phyloP scores from a whole-genome alignment of 2,113 vertebrate genomes.

The Peromyscus maniculatus region DNA sequence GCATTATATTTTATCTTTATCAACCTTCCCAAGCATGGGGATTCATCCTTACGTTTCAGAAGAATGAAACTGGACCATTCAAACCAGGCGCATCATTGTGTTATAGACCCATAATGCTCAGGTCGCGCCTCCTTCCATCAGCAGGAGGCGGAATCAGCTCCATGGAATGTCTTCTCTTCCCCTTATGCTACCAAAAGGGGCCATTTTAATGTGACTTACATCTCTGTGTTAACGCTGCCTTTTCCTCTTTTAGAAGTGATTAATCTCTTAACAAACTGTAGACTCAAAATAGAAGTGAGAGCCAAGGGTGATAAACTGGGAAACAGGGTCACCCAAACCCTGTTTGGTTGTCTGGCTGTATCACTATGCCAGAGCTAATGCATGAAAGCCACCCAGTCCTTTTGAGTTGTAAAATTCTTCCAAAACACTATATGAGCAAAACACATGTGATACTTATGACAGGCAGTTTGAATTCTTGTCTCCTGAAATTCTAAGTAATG shows the following conservation, averaged over 20 bases:
- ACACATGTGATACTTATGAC: not conserved
- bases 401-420: not conserved
- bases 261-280: conserved; percentile 22
- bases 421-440: conserved; percentile 38
- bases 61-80: not conserved
- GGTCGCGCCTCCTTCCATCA: not conserved
- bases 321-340: not conserved
- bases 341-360: not conserved
- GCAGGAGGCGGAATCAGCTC: not conserved
- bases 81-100: not conserved
- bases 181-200: not conserved
- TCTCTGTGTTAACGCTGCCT: not conserved
- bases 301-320: not conserved
- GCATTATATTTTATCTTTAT: conserved; percentile 62
- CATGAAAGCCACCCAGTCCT: not conserved
- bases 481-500: conserved; percentile 8
- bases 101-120: not conserved
- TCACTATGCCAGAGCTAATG: not conserved
- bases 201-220: not conserved
- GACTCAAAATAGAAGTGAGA: conserved; percentile 27
- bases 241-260: conserved; percentile 25
- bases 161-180: not conserved
- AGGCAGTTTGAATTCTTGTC: conserved; percentile 32
- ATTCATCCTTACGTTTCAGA: conserved; percentile 31
- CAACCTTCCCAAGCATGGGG: conserved; percentile 27